Evolutionary conservation across 2,797 vertebrate species (phyloP).

Genomic region (Poecilia wingei): DNA sequence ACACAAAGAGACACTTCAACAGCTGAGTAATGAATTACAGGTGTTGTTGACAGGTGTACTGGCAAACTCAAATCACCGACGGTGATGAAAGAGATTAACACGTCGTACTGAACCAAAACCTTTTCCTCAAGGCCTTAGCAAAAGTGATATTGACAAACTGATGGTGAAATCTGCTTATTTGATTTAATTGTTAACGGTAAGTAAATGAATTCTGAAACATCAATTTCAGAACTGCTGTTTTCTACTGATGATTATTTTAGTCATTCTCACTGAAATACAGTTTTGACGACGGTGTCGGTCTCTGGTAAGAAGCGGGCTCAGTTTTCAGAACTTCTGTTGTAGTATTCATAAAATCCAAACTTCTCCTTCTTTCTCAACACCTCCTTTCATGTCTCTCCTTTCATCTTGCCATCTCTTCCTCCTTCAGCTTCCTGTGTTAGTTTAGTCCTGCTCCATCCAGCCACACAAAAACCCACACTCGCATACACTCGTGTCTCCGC

Average conservation of each 20-base stretch:
- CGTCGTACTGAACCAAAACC: neutral
- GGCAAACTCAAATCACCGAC: neutral
- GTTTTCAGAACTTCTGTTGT: slow-evolving; percentile 56
- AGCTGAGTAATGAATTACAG: neutral
- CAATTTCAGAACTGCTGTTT: neutral
- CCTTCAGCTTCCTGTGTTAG: slow-evolving; percentile 62
- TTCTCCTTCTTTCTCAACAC: slow-evolving; percentile 58
- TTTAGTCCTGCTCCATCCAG: slow-evolving; percentile 63
- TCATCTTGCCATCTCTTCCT: slow-evolving; percentile 65
- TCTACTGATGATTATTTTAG: neutral
- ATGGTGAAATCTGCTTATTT: neutral
- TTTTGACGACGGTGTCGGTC: slow-evolving; percentile 47
- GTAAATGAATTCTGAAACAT: neutral
- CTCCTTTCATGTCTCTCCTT: slow-evolving; percentile 66
- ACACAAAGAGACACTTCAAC: neutral
- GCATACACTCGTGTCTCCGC: slow-evolving; percentile 48
- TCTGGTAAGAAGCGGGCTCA: slow-evolving; percentile 57
- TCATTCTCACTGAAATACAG: slow-evolving; percentile 32
- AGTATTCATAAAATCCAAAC: slow-evolving; percentile 66
- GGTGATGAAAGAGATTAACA: neutral
- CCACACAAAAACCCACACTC: slow-evolving; percentile 57
- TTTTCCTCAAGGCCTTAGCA: neutral
- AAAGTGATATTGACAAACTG: neutral
- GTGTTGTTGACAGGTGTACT: neutral
- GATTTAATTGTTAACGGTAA: neutral